Percentiles rank a stretch among this genome's conserved stretches.
These are phyloP conservation scores for Pholis gunnellus DNA, from an alignment of 2,113 vertebrate species.

Conservation along the genomic window DNA sequence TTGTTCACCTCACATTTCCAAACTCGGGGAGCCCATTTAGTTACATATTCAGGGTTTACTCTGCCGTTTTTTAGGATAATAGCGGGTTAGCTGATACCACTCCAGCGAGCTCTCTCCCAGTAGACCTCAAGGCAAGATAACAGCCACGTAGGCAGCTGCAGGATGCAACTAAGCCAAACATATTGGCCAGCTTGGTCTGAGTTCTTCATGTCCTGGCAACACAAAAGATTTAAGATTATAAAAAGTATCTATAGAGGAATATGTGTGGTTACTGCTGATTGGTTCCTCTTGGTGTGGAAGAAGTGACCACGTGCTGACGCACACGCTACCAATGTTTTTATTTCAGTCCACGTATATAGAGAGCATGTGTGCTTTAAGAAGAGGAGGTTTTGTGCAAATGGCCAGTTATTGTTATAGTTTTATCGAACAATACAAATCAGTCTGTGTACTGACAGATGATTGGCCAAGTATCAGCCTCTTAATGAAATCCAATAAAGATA, in stretches of 20 bases:
- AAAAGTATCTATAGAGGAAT: background rate
- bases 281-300: background rate
- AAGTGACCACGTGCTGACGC: background rate
- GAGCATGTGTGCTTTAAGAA: background rate
- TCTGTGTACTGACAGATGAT: background rate
- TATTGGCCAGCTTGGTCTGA: background rate
- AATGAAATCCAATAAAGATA: background rate
- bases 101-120: slow-evolving; percentile 16
- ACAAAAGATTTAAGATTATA: background rate
- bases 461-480: background rate
- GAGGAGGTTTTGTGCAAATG: background rate
- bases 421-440: background rate
- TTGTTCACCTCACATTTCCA: background rate
- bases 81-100: slow-evolving; percentile 14
- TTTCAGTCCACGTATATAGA: slow-evolving; percentile 19
- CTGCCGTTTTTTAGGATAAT: background rate
- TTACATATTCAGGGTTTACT: background rate
- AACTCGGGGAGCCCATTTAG: background rate
- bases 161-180: slow-evolving; percentile 25
- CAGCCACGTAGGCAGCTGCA: slow-evolving; percentile 73
- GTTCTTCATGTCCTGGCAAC: background rate
- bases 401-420: background rate
- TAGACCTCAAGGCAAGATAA: slow-evolving; percentile 38
- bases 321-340: background rate
- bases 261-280: slow-evolving; percentile 10